Evolutionary conservation across 2,797 vertebrate genomes (phyloP).

Genomic region (Atherinosoma microstoma): DNA sequence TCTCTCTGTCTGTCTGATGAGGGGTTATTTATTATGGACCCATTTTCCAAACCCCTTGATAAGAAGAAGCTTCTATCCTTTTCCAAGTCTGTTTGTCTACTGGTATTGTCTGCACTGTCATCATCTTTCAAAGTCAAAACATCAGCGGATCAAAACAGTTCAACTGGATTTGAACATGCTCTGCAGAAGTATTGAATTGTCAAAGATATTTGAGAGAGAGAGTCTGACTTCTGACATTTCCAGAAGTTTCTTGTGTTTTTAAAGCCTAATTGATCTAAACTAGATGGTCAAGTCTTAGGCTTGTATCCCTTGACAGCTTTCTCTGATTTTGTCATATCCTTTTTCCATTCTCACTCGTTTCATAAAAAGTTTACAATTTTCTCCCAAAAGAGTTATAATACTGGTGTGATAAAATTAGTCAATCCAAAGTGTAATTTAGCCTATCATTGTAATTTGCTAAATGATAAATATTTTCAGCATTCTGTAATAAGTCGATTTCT

Average conservation of each 20-base stretch:
- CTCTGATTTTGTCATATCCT: too few species aligned
- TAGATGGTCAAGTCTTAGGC: neutral
- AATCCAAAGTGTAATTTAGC: neutral
- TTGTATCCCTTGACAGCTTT: neutral
- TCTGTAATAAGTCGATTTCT: neutral
- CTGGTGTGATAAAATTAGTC: neutral
- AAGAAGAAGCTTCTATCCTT: neutral
- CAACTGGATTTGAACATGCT: constrained; percentile 6
- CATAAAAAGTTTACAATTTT: neutral
- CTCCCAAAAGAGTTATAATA: neutral
- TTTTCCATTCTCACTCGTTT: too few species aligned
- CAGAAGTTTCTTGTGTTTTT: neutral
- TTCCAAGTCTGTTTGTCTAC: neutral
- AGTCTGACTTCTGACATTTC: neutral
- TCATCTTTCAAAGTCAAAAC: neutral
- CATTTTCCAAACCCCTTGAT: neutral
- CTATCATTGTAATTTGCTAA: neutral
- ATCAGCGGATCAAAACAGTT: neutral
- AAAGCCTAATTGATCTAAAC: neutral
- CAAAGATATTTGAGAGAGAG: neutral
- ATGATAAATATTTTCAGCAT: neutral
- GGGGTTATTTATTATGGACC: neutral
- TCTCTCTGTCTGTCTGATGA: neutral
- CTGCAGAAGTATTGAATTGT: neutral
- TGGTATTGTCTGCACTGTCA: neutral